These are phyloP conservation scores for Dromas ardeola DNA, from an alignment of 2,113 vertebrate genomes.

Conservation along the genomic window DNA sequence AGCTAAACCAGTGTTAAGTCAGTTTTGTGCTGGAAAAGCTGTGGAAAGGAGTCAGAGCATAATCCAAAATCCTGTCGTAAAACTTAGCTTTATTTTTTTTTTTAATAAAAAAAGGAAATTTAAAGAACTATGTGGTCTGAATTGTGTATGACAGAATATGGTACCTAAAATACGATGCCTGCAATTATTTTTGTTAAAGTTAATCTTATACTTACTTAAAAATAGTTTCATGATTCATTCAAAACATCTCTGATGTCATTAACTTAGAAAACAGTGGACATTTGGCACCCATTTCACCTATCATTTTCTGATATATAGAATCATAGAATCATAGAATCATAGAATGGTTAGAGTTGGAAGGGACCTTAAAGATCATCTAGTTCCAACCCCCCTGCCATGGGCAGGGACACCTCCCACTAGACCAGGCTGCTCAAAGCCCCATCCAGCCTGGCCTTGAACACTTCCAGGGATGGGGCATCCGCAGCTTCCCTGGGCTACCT, in stretches of 20 bases:
- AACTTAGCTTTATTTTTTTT: background rate
- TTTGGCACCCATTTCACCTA: background rate
- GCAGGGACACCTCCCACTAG: background rate
- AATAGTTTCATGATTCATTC: background rate
- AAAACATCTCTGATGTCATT: background rate
- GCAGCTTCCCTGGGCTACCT: background rate
- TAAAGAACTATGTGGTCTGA: background rate
- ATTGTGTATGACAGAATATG: background rate
- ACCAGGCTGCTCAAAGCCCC: background rate
- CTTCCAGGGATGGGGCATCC: background rate
- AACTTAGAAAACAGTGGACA: background rate
- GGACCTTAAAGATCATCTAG: background rate
- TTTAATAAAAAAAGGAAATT: background rate
- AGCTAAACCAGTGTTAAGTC: background rate
- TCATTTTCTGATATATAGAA: background rate
- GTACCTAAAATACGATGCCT: background rate
- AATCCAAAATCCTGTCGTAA: background rate
- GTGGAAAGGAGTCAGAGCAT: background rate
- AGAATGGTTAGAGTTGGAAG: background rate
- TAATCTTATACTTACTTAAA: background rate
- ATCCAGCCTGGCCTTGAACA: background rate
- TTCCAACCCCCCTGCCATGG: background rate
- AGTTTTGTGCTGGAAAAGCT: background rate
- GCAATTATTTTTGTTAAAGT: background rate
- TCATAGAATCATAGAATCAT: too few species aligned